phyloP scores from a whole-genome alignment of 1,140 invertebrate genomes.

The Lycorma delicatula region DNA sequence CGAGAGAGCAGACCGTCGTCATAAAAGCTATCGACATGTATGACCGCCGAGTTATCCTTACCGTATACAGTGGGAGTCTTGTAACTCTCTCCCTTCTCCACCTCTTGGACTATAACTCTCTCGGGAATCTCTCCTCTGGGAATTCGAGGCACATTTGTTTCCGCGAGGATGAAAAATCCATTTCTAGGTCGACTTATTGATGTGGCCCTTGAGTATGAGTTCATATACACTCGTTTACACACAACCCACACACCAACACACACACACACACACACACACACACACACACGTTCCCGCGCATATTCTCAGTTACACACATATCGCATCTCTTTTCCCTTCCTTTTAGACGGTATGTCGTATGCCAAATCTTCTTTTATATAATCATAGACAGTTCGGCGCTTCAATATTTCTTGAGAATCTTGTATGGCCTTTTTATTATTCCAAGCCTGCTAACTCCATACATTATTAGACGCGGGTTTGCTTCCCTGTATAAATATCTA shows the following conservation, averaged over 20 bases:
- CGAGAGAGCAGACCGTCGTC: neutral
- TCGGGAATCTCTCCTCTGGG: neutral
- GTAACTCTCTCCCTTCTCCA: no score
- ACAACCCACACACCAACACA: neutral
- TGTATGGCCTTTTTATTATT: constrained; percentile 4
- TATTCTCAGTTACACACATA: no score
- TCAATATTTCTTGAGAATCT: constrained; percentile 5
- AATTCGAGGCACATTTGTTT: constrained; percentile 1
- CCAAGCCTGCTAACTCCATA: no score
- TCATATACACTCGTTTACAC: no score
- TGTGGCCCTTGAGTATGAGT: constrained; percentile 3
- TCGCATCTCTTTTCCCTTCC: no score
- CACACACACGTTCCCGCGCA: no score
- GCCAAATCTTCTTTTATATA: constrained; percentile 4
- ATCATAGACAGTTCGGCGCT: constrained; percentile 5
- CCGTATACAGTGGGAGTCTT: neutral
- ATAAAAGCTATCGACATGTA: constrained; percentile 6
- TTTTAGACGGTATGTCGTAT: no score
- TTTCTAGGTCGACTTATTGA: constrained; percentile 7
- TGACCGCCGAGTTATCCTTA: neutral
- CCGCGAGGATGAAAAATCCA: constrained; percentile 5
- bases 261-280: neutral
- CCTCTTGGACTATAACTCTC: no score
- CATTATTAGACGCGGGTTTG: no score
- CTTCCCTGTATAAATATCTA: no score